These are phyloP conservation scores for Microctonus hyperodae DNA, from an alignment of 2,888 invertebrate genomes.

Conservation along the genomic window DNA sequence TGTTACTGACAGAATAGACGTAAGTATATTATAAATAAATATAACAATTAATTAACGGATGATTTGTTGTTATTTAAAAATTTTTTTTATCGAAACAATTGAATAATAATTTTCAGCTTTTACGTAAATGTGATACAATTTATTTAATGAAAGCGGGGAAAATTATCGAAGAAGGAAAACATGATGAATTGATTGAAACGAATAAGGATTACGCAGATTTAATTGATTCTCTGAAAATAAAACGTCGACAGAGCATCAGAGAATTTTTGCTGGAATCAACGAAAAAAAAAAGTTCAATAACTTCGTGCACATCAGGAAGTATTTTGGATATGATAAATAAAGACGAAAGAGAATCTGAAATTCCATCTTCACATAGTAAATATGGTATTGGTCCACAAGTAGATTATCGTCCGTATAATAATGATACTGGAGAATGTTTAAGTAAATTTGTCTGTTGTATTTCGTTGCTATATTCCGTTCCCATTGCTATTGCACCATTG, in stretches of 20 bases:
- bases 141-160: slow-evolving; percentile 67
- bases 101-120: slow-evolving; percentile 58
- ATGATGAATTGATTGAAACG: slow-evolving; percentile 62
- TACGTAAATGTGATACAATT: slow-evolving; percentile 67
- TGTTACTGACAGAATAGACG: slow-evolving; percentile 44
- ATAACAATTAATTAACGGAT: background rate
- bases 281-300: background rate
- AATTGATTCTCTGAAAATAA: slow-evolving; percentile 39
- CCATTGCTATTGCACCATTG: slow-evolving; percentile 43
- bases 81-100: background rate
- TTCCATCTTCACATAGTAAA: background rate
- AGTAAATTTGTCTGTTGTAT: slow-evolving; percentile 28
- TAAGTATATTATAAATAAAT: slow-evolving; percentile 22
- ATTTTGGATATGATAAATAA: slow-evolving; percentile 10
- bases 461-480: slow-evolving; percentile 41
- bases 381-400: slow-evolving; percentile 15
- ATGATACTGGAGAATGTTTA: slow-evolving; percentile 17
- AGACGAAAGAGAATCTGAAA: slow-evolving; percentile 12
- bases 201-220: slow-evolving; percentile 49
- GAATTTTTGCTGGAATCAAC: background rate
- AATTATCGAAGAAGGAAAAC: slow-evolving; percentile 66
- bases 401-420: slow-evolving; percentile 13
- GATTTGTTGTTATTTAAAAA: background rate
- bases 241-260: slow-evolving; percentile 26
- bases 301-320: slow-evolving; percentile 1